phyloP scores from a whole-genome alignment of 1,140 invertebrate species.

The Halesus radiatus region DNA sequence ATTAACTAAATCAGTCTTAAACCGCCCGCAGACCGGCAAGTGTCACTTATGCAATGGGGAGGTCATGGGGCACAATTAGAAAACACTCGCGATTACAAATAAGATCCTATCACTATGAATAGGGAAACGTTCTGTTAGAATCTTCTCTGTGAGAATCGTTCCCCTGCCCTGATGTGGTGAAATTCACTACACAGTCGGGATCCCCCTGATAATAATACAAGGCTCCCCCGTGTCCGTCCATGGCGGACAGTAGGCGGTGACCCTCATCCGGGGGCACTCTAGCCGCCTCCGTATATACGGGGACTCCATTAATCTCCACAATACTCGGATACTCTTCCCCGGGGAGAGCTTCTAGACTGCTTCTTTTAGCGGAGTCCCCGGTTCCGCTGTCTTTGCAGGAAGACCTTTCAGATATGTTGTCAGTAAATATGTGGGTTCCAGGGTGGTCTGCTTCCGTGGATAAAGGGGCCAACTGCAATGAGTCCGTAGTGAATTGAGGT shows the following conservation, averaged over 20 bases:
- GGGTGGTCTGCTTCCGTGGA: slow-evolving; percentile 56
- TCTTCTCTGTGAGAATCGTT: slow-evolving; percentile 11
- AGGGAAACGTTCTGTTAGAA: slow-evolving; percentile 47
- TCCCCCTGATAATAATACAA: not conserved
- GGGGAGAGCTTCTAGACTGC: slow-evolving; percentile 69
- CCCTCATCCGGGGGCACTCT: slow-evolving; percentile 33
- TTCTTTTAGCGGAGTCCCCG: slow-evolving; percentile 77
- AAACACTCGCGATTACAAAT: slow-evolving; percentile 28
- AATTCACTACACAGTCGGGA: slow-evolving; percentile 1
- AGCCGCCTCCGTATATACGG: slow-evolving; percentile 13
- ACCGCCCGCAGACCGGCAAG: slow-evolving; percentile 42
- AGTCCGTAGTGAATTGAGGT: slow-evolving; percentile 64
- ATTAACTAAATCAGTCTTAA: slow-evolving; percentile 50
- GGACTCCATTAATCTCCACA: not conserved
- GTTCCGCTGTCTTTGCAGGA: slow-evolving; percentile 78
- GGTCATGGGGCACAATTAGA: slow-evolving; percentile 10
- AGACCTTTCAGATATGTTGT: slow-evolving; percentile 71
- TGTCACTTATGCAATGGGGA: slow-evolving; percentile 11
- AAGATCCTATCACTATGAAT: slow-evolving; percentile 44
- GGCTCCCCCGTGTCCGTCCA: slow-evolving; percentile 1
- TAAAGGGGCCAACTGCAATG: slow-evolving; percentile 66
- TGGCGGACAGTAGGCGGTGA: slow-evolving; percentile 20
- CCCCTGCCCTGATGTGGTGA: not conserved
- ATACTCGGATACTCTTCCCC: slow-evolving; percentile 52
- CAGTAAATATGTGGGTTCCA: slow-evolving; percentile 64